Evolutionary conservation across 1,140 invertebrate genomes (phyloP), one percentile per base, ranked within the genome.

Genomic region (Drosophila novamexicana): DNA sequence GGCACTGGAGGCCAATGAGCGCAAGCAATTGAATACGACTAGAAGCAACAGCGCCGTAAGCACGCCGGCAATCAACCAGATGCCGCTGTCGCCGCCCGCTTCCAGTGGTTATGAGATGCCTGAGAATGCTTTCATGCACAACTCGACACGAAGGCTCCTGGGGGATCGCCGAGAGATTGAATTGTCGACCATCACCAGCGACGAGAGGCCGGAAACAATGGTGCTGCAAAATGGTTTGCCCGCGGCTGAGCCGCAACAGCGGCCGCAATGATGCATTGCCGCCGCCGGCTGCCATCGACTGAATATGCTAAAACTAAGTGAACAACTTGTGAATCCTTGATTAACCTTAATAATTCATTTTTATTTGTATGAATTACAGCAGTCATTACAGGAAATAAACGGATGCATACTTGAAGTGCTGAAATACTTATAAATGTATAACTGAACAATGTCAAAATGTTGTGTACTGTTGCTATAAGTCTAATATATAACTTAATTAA

Each of bases 1-100:
- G 68, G 92, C 92, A 1, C 49, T 81, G 16, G 92, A 93, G 61
- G 92, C 91, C 32, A 90, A 93, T 53, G 92, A 93, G 45, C 79
- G 84, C 37, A 82, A 77, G 16, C 78, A 77, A 16, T 50, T 74
- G n/a, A 81, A 74, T 8, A 67, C 16, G 8, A 58, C 42, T 14
- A 66, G 47, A 4, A 70, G 18, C 40, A 62, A 9, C 40, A 7
- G n/a, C 8, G 12, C 36, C 39, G 36, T 22, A 7, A 42, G 12
- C 34, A n/a, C 22, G 29, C 29, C 54, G 1, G 32, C 53, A 42
- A 37, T 45, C 18, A 3, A 8, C 12, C 29, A 4, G 6, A 32
- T 22, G 9, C 1, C 7, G 9, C 52, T 8, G 45, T 22, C 14
- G 45, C 29, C 14, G 18, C 39, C 36, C 7, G 0, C 12, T n/a